Conservation (phyloP, 2,888 invertebrate genomes). For the Muscina levida region DNA sequence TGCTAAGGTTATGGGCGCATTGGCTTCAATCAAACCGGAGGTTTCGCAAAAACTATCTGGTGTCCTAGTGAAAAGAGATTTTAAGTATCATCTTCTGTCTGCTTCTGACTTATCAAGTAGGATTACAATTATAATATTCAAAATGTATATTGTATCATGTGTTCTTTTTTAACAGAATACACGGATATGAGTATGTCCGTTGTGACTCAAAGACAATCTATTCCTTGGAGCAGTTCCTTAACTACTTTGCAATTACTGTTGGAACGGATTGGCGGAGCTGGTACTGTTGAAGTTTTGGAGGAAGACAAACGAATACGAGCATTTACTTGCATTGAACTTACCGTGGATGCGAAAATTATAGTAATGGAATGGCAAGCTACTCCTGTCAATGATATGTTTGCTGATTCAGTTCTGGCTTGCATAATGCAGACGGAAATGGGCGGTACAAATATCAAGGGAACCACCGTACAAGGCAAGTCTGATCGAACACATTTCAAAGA, state of each 20-base stretch:
- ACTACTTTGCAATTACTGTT: slow-evolving; percentile 87
- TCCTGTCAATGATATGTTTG: slow-evolving; percentile 98
- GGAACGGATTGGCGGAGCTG: slow-evolving; percentile 86
- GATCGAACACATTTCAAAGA: slow-evolving; percentile 95
- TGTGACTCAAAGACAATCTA: slow-evolving; percentile 94
- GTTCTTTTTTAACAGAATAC: slow-evolving; percentile 82
- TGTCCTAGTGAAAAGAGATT: slow-evolving; percentile 97
- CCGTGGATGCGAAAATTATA: slow-evolving; percentile 89
- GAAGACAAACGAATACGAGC: slow-evolving; percentile 88
- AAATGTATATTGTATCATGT: slow-evolving; percentile 73
- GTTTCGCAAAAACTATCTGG: slow-evolving; percentile 92
- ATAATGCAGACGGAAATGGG: slow-evolving; percentile 90
- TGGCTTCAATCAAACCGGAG: slow-evolving; percentile 91
- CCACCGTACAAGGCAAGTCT: slow-evolving; percentile 85
- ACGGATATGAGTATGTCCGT: slow-evolving; percentile 97
- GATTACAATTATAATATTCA: slow-evolving; percentile 72
- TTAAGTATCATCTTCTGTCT: slow-evolving; percentile 97
- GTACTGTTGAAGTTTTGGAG: slow-evolving; percentile 85
- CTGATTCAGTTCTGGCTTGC: slow-evolving; percentile 95
- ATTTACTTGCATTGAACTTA: slow-evolving; percentile 91
- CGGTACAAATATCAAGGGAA: slow-evolving; percentile 83
- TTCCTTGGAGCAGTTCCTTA: slow-evolving; percentile 86
- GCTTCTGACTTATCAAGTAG: slow-evolving; percentile 91
- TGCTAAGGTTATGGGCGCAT: slow-evolving; percentile 97
- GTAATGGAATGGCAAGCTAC: slow-evolving; percentile 97